Percentiles rank a stretch among this genome's conserved stretches.
phyloP scores from a whole-genome alignment of 2,797 vertebrate species.

The Anolis apletophallus region DNA sequence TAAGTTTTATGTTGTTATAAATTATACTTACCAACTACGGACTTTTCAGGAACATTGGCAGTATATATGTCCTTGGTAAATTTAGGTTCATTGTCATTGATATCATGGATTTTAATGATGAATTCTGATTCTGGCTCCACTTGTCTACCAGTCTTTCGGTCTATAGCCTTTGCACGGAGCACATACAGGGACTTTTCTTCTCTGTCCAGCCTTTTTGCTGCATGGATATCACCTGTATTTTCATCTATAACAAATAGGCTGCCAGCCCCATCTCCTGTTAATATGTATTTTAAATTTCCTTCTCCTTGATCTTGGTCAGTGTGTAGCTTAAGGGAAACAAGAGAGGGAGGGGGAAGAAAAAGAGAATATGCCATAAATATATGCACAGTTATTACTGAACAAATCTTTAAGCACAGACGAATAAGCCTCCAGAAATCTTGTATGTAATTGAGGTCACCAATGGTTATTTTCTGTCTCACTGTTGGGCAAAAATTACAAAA shows the following conservation, averaged over 20 bases:
- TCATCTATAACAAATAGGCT: slow-evolving; percentile 94
- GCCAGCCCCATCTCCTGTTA: slow-evolving; percentile 95
- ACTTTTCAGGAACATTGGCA: slow-evolving; percentile 95
- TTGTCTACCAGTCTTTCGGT: slow-evolving; percentile 88
- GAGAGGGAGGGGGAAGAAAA: slow-evolving; percentile 64
- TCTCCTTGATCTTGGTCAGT: slow-evolving; percentile 97
- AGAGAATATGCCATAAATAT: slow-evolving; percentile 72
- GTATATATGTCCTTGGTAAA: slow-evolving; percentile 91
- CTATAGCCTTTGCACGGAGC: slow-evolving; percentile 92
- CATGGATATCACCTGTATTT: slow-evolving; percentile 97
- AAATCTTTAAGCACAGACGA: slow-evolving; percentile 60
- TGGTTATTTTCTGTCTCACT: slow-evolving; percentile 56
- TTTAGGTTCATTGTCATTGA: slow-evolving; percentile 97
- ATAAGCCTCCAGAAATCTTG: slow-evolving; percentile 47
- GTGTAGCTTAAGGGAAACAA: slow-evolving; percentile 86
- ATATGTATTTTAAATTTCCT: slow-evolving; percentile 93
- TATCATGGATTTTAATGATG: slow-evolving; percentile 98
- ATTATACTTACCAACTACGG: slow-evolving; percentile 90
- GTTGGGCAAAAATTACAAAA: slow-evolving; percentile 41
- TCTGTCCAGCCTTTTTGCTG: slow-evolving; percentile 94
- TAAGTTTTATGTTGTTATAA: slow-evolving; percentile 35
- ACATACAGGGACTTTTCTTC: slow-evolving; percentile 95
- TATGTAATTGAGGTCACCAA: slow-evolving; percentile 47
- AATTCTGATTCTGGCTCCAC: slow-evolving; percentile 97
- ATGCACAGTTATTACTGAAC: slow-evolving; percentile 58